Base-by-base conservation (phyloP, 2,888 invertebrate genomes). In the Folsomia candida region DNA sequence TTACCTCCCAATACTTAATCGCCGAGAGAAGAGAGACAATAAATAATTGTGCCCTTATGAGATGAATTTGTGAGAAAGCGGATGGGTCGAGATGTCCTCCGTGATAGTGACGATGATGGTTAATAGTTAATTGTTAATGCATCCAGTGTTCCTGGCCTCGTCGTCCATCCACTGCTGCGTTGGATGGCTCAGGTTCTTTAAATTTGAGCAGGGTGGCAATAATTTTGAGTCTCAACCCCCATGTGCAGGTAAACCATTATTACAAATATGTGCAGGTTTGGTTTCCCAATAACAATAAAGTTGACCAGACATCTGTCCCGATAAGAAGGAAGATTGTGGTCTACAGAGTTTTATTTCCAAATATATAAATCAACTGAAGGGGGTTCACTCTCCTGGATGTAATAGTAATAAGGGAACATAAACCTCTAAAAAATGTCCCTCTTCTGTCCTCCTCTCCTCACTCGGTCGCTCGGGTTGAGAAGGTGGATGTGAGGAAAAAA, bases 331-430 rank as follows among this genome's bases (percentile, higher is more conserved):
- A 71, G 69, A 69, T 69, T 74, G 69, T 72, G 68, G 68, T 69
- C 71, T 71, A 74, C 74, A 74, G 72, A 69, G 68, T 71, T 64
- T 69, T 71, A 64, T 62, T 68, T 70, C 67, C 65, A 65, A 72
- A 74, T 71, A 67, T 71, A 72, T 75, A 75, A 75, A 75, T 75
- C 75, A 75, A 75, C 75, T 75, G 67, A 73, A 75, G 72, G 75
- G 72, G 72, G 75, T 73, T 73, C 64, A 67, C 47, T 22, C 14
- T 37, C 37, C 37, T 14, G n/a, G 6, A 37, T 37, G 37, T 37
- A 37, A 9, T 9, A 37, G n/a, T n/a, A n/a, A n/a, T n/a, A n/a
- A n/a, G n/a, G n/a, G n/a, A n/a, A n/a, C n/a, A n/a, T n/a, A n/a
- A n/a, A n/a, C 4, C 37, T 37, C 37, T 37, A 37, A 37, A 37